Base-by-base conservation (phyloP, 2,888 invertebrate genomes). In the Chirona hameri region DNA sequence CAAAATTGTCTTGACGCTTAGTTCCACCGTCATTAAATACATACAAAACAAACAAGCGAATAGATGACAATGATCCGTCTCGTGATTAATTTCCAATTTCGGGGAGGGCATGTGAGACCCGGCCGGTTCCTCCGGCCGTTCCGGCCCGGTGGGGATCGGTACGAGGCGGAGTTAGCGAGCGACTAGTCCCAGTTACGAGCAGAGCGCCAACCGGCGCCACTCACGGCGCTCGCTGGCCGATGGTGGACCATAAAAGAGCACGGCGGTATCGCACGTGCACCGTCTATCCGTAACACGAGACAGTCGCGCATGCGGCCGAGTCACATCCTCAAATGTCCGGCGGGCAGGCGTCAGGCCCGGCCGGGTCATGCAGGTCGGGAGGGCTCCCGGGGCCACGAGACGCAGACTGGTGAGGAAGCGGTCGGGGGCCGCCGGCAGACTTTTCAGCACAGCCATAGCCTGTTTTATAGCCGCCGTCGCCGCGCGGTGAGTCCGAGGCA, bases 11-110 rank as follows among this genome's bases (percentile, higher is more conserved):
- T 29, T n/a, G 29, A 29, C 10, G 69, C n/a, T 69, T 69, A 39
- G 39, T 76, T 21, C 76, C 76, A 76, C 76, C 76, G 10, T 76
- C 76, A 76, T 76, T 76, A 76, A 76, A 76, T 76, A 76, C 76
- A 76, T 76, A 76, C 76, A 76, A 76, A 76, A 76, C 76, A 76
- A 76, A 76, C 76, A 27, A 69, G 76, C 76, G 39, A 76, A 39
- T 76, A 39, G 76, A 39, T 39, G 76, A 76, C 76, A 76, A 39
- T 76, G 76, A 76, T 76, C 76, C 21, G 76, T 39, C 39, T 57
- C 76, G 39, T 31, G 76, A 39, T 76, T 76, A 76, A 39, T 76
- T 76, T 76, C 21, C 76, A 18, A 39, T 39, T 76, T 31, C 5
- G 15, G 76, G 21, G 27, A 29, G 29, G 27, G 48, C 48, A 48